Percentiles rank a stretch among this genome's conserved stretches.
Evolutionary conservation across 2,888 invertebrate genomes (phyloP).

Genomic region (Dromius quadrimaculatus): DNA sequence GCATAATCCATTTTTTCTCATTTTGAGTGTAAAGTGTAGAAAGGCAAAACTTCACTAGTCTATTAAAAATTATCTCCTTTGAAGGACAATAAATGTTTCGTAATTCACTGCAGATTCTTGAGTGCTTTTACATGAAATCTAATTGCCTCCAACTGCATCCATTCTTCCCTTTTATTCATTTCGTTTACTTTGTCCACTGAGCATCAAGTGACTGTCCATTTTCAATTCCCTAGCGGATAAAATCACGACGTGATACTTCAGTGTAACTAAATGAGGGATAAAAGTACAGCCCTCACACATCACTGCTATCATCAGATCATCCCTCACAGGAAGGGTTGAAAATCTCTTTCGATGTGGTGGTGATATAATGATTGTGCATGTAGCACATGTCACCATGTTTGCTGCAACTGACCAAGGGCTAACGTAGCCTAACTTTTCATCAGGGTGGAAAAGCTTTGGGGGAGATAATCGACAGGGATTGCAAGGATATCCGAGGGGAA

Average conservation of each 20-base stretch:
- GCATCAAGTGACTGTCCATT: background rate
- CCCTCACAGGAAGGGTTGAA: slow-evolving; percentile 15
- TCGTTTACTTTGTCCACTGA: background rate
- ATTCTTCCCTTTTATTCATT: slow-evolving; percentile 7
- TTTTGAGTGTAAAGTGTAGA: too few relatives aligned
- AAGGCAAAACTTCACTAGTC: too few relatives aligned
- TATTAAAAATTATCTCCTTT: too few relatives aligned
- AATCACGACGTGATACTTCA: background rate
- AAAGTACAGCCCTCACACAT: slow-evolving; percentile 2
- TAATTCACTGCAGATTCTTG: too few relatives aligned
- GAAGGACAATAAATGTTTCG: too few relatives aligned
- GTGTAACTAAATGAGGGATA: slow-evolving; percentile 12
- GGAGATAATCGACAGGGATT: slow-evolving; percentile 34
- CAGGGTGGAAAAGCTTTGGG: slow-evolving; percentile 27
- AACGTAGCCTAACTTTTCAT: slow-evolving; percentile 1
- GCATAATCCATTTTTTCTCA: too few relatives aligned
- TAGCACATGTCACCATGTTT: background rate
- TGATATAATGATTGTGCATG: slow-evolving; percentile 8
- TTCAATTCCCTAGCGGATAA: background rate
- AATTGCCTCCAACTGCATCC: background rate
- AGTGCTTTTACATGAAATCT: too few relatives aligned
- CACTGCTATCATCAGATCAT: background rate
- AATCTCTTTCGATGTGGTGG: slow-evolving; percentile 9
- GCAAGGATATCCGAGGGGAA: slow-evolving; percentile 15
- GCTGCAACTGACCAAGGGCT: slow-evolving; percentile 22